phyloP scores from a whole-genome alignment of 2,797 vertebrate genomes.

The Phalanger gymnotis region DNA sequence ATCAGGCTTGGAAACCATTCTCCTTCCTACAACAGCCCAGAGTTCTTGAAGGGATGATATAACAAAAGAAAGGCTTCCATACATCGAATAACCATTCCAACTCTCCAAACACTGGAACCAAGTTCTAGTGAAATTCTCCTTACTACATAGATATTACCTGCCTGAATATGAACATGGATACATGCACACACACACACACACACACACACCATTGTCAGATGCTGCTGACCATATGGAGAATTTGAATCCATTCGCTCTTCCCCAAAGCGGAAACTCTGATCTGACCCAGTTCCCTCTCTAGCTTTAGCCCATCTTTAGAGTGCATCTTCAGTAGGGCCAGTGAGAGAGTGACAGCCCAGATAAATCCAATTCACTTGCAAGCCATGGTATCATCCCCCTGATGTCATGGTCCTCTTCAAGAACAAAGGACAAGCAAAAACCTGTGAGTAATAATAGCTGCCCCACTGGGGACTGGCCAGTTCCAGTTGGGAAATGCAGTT shows the following conservation, averaged over 20 bases:
- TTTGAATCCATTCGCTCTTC: not conserved
- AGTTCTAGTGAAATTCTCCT: not conserved
- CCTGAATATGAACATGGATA: no score
- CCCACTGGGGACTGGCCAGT: no score
- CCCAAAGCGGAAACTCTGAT: not conserved
- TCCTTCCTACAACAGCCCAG: not conserved
- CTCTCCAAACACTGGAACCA: not conserved
- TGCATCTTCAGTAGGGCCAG: not conserved
- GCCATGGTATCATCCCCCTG: no score
- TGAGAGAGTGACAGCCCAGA: not conserved
- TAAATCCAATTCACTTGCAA: no score
- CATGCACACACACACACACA: not conserved
- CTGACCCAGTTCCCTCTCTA: not conserved
- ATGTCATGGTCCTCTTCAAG: no score
- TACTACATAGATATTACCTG: not conserved
- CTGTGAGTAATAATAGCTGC: no score
- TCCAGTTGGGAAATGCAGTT: no score
- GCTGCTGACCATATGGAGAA: not conserved
- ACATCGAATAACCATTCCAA: not conserved
- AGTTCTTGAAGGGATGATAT: not conserved
- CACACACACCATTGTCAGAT: not conserved
- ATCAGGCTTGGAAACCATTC: not conserved
- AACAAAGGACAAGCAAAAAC: no score
- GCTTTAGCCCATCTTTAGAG: not conserved
- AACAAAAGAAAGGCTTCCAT: not conserved